Base-by-base conservation (phyloP, 1,140 invertebrate genomes). In the Bathynomus jamesi region DNA sequence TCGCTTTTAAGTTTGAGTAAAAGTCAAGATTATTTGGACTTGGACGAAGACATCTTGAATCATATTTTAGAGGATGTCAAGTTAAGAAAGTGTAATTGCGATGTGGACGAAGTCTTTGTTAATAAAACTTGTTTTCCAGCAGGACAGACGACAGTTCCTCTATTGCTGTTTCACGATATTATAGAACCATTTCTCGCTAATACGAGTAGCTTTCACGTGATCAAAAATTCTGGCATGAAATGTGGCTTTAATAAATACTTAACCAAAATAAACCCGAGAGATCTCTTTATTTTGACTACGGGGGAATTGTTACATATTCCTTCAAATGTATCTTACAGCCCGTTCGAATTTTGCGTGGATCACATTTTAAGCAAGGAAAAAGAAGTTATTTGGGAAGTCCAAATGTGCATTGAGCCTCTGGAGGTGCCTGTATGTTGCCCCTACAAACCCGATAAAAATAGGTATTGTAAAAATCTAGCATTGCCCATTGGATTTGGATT, bases 371-470 rank as follows among this genome's bases (percentile, higher is more conserved):
- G 63, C 24, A 11, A 32, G 10, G 24, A 63, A 8, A 61, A 61
- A 21, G 27, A 69, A 25, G 27, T 69, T 21, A 61, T 60, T n/a
- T 70, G 67, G 74, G 10, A 28, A 21, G 71, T 67, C 4, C 64
- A 70, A n/a, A 8, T 67, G 25, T 76, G 74, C 28, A 28, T 70
- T 53, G 10, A 30, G 27, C 67, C 67, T 10, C 67, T 67, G 1
- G 32, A 63, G 0, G 60, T 76, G n/a, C 69, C 68, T 4, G 17
- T 30, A 0, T 76, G 74, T 65, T 76, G 74, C 31, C 60, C 74
- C 0, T 28, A 64, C 8, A 32, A 31, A 7, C 67, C 70, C 21
- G 24, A 28, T 10, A 24, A 66, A 21, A 61, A 29, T 46, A 17
- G 8, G 4, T 31, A 60, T 29, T 28, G 32, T 0, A 10, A 28